Base-by-base conservation (phyloP, 2,797 vertebrate genomes). In the Macropus fuliginosus region DNA sequence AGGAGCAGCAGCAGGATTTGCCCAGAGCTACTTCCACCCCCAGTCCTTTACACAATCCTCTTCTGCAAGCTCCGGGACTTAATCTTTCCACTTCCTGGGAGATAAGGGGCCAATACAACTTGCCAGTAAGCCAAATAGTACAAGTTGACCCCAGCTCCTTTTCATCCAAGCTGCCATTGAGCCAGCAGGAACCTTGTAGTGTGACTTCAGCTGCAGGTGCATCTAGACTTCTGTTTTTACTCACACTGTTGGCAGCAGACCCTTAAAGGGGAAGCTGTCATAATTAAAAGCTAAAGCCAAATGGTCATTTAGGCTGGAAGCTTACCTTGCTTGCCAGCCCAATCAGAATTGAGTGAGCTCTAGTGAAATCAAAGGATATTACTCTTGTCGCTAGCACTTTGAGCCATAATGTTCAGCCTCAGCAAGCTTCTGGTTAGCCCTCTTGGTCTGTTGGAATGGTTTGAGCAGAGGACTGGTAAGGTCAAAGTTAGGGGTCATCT, bases 61-160 rank as follows among this genome's bases (percentile, higher is more conserved):
- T 87, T 87, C 74, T 87, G 74, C 74, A 50, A 87, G 74, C 74
- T 87, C 74, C 21, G 74, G 40, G 74, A 87, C 40, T 87, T 87
- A 87, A 87, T 87, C 74, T 87, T 87, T 87, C 74, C 74, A 87
- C 74, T 87, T 87, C 74, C 74, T 87, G 74, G 74, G 74, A 87
- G 74, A 87, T 87, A 87, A 87, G 74, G 74, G 74, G 74, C 74
- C 74, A 87, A 87, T 87, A 87, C 74, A 87, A 87, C 40, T 87
- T 87, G 74, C 74, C 40, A 50, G 40, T 40, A 87, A 87, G 74
- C 74, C 74, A 87, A 87, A 34, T 87, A 87, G 74, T 50, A 87
- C 74, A 87, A 87, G 74, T 87, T 87, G 74, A 87, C 74, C 74
- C 74, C 40, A 87, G 74, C 40, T 87, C 74, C 74, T 87, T 87